These are phyloP conservation scores for Drosophila kepulauana DNA, from an alignment of 1,140 invertebrate species.

Conservation along the genomic window DNA sequence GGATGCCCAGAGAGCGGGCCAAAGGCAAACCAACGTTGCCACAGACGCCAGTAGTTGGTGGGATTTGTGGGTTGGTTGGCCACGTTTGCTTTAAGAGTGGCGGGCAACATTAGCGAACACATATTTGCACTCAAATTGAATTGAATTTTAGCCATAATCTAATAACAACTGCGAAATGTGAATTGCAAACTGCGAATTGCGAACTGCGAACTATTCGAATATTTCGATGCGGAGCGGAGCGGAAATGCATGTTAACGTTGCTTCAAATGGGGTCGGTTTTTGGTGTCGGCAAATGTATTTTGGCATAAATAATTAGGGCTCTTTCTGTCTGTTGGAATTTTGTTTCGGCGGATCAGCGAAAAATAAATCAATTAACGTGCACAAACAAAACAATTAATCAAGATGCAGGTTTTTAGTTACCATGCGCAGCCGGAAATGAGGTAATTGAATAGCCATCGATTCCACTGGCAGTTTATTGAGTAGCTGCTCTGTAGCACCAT, in stretches of 20 bases:
- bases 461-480: conserved; percentile 34
- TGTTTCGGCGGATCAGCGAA: conserved; percentile 54
- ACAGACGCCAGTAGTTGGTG: conserved; percentile 14
- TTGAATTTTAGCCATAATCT: conserved; percentile 71
- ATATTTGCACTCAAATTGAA: conserved; percentile 83
- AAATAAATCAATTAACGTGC: conserved; percentile 77
- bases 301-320: conserved; percentile 65
- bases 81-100: conserved; percentile 32
- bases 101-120: conserved; percentile 60
- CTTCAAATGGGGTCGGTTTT: neutral
- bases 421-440: conserved; percentile 49
- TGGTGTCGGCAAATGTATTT: conserved; percentile 15
- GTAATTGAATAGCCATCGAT: conserved; percentile 77
- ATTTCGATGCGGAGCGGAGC: conserved; percentile 48
- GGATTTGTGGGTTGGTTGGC: conserved; percentile 12
- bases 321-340: conserved; percentile 42
- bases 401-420: conserved; percentile 69
- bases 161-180: conserved; percentile 63
- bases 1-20: too few species aligned
- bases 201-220: conserved; percentile 29
- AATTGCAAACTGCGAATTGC: conserved; percentile 5
- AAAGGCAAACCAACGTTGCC: conserved; percentile 58
- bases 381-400: conserved; percentile 81
- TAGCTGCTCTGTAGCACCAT: neutral
- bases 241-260: conserved; percentile 55